Evolutionary conservation across 92 coral and sea anemone genomes (phyloP), one percentile per base, ranked within the genome.

Genomic region (Palythoa grandiflora): DNA sequence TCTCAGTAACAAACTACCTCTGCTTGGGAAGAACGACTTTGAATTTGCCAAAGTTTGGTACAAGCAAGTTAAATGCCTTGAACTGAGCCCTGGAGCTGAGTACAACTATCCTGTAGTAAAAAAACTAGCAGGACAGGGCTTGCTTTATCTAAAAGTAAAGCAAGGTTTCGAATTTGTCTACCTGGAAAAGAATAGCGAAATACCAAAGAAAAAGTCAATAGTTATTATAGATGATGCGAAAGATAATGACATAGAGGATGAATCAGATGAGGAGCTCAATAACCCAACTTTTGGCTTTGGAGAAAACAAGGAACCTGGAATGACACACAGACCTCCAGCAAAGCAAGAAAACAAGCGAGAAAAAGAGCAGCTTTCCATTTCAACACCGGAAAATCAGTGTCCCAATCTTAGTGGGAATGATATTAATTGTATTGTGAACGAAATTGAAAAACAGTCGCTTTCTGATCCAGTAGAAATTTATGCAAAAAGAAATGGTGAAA

Each of bases 381-480:
- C 39, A 68, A 68, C 47, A 12, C 74, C 28, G 37, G 75, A 36
- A 81, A 81, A 11, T 63, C 57, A 38, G 86, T 61, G 75, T 38
- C 74, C 66, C 19, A 28, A 83, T 35, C 73, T 73, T 37, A 28
- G 68, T 61, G 39, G 47, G 12, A 39, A 74, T 85, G 71, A 66
- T 85, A 44, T 38, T 73, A 79, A 85, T 85, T 36, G 10, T 68
- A 21, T 85, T 51, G 48, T 89, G 20, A 77, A 89, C 47, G 86
- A 89, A 84, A 84, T 77, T 73, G 15, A 72, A 16, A 38, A 59
- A 1, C 50, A 90, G 72, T 66, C 68, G 16, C 83, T 86, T n/a
- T 3, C 4, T 71, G 89, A 86, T 59, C 87, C 92, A 51, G 92
- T 90, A 37, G 89, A 90, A 85, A 78, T 90, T 79, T 78, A 55